These are phyloP conservation scores for Festucalex cinctus DNA, from an alignment of 2,113 vertebrate species.

Conservation along the genomic window DNA sequence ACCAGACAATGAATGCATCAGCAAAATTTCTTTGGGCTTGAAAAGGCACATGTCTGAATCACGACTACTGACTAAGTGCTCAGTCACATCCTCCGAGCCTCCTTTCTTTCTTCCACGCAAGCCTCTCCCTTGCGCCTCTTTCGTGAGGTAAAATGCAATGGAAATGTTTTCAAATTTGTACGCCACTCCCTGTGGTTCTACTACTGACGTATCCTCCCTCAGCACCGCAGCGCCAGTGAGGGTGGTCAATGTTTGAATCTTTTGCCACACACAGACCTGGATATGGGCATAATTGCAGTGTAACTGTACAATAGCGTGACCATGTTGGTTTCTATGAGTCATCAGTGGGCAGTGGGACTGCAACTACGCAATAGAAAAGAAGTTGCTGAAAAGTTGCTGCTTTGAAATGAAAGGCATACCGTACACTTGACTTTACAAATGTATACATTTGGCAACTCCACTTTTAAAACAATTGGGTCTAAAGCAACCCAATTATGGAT, in stretches of 20 bases:
- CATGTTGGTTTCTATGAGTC: conserved; percentile 31
- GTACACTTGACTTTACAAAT: neutral
- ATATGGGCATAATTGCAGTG: conserved; percentile 10
- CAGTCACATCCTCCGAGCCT: too few relatives aligned
- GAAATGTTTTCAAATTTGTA: conserved; percentile 39
- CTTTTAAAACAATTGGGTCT: too few relatives aligned
- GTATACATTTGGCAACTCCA: too few relatives aligned
- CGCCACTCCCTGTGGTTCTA: conserved; percentile 41
- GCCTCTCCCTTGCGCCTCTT: conserved; percentile 30
- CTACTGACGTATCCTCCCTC: neutral
- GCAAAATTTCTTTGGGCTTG: neutral
- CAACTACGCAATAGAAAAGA: conserved; percentile 18
- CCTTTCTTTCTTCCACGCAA: conserved; percentile 10
- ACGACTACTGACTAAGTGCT: neutral
- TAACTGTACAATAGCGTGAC: neutral
- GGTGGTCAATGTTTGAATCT: neutral
- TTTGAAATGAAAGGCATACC: conserved; percentile 3
- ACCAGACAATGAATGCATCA: neutral
- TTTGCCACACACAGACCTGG: neutral
- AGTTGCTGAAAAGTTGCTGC: neutral
- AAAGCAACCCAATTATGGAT: too few relatives aligned
- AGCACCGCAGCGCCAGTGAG: neutral
- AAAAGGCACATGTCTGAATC: neutral
- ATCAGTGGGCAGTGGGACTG: conserved; percentile 27
- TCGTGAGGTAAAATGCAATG: conserved; percentile 27